A percentile compares a stretch with the other conserved stretches of the same genome.
Conservation (phyloP, 2,113 vertebrate genomes). For the Craseonycteris thonglongyai region DNA sequence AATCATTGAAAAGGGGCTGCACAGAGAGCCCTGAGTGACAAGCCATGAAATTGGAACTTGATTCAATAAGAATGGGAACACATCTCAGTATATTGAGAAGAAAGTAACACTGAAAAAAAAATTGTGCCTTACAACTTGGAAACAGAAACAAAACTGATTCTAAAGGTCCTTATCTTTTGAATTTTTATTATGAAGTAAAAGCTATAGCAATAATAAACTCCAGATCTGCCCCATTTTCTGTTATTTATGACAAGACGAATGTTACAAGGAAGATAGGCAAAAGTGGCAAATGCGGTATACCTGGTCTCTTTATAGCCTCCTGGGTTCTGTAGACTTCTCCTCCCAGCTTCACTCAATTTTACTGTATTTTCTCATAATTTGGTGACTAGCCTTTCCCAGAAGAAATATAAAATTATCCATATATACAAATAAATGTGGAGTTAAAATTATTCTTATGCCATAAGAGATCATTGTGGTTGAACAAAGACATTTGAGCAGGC, state of each 20-base stretch:
- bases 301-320: not conserved
- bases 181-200: not conserved
- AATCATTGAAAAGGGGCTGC: not conserved
- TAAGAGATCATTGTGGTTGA: not conserved
- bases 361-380: not conserved
- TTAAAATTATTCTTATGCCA: not conserved
- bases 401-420: not conserved
- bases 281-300: not conserved
- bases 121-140: not conserved
- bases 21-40: not conserved
- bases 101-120: not conserved
- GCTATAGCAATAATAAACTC: not conserved
- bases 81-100: not conserved
- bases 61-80: not conserved
- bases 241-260: not conserved
- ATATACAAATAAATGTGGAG: not conserved
- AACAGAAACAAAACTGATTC: not conserved
- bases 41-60: not conserved
- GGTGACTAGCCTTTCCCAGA: not conserved
- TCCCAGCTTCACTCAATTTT: not conserved
- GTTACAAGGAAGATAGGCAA: not conserved
- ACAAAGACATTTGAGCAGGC: not conserved
- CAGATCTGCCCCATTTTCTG: not conserved
- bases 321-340: not conserved
- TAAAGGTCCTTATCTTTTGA: not conserved